A percentile compares a stretch with the other conserved stretches of the same genome.
phyloP scores from a whole-genome alignment of 2,113 vertebrate genomes.

The Myotis lucifugus region DNA sequence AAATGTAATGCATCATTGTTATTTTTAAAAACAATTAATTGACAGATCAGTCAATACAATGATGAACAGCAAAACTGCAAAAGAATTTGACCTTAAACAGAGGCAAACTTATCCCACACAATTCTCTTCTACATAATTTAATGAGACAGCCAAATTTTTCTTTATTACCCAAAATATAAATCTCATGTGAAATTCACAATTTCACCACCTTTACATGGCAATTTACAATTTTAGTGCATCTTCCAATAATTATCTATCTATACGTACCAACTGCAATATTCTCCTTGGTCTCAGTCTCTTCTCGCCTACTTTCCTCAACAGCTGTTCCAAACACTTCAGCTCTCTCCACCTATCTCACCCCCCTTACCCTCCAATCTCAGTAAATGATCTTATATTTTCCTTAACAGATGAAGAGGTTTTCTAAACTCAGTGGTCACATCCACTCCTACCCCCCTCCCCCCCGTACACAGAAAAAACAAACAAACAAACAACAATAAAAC shows the following conservation, averaged over 20 bases:
- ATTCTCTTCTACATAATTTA: neutral
- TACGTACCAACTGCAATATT: neutral
- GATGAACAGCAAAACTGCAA: neutral
- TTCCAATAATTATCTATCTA: neutral
- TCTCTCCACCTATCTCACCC: neutral
- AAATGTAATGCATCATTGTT: neutral
- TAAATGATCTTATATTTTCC: neutral
- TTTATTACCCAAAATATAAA: neutral
- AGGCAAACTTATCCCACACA: neutral
- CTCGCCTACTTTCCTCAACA: neutral
- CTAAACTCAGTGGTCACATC: neutral
- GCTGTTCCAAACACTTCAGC: neutral
- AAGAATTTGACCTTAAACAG: neutral
- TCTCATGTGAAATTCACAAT: neutral
- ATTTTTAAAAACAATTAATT: neutral
- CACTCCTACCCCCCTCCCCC: neutral
- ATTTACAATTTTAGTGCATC: neutral
- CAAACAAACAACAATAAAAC: neutral
- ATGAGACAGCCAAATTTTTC: neutral
- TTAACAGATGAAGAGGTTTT: neutral
- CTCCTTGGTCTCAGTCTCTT: neutral
- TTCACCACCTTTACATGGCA: neutral
- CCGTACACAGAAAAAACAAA: neutral
- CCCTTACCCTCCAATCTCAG: neutral
- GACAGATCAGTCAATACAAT: neutral